Conservation (phyloP, 2,888 invertebrate species). For the Melipona beecheii region DNA sequence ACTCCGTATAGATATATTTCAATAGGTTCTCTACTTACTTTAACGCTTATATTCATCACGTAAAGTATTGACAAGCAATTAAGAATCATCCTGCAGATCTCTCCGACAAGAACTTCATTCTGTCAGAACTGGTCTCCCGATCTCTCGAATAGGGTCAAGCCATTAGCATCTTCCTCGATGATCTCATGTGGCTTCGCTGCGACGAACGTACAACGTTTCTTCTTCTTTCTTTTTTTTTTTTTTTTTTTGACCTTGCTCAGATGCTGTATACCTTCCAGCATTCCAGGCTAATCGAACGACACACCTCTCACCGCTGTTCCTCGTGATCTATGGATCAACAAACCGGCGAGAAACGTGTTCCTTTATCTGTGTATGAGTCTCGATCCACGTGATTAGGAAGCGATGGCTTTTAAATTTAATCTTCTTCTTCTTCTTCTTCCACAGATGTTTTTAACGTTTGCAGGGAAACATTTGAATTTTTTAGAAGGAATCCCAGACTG, state of each 20-base stretch:
- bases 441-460: neutral
- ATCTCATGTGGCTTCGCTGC: conserved; percentile 54
- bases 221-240: no score
- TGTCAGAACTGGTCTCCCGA: conserved; percentile 37
- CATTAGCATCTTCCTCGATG: conserved; percentile 40
- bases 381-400: conserved; percentile 36
- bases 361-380: neutral
- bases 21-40: no score
- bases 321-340: conserved; percentile 29
- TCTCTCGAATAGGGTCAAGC: conserved; percentile 56
- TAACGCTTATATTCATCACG: no score
- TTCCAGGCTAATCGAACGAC: conserved; percentile 79
- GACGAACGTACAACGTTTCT: neutral
- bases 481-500: neutral
- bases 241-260: conserved; percentile 76
- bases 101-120: conserved; percentile 5
- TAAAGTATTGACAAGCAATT: no score
- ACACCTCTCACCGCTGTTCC: conserved; percentile 69
- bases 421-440: neutral
- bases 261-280: conserved; percentile 76
- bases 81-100: neutral
- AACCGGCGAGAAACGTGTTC: conserved; percentile 24
- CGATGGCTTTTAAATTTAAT: neutral
- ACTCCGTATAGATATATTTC: no score
- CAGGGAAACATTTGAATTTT: neutral